Conservation (phyloP, 2,797 vertebrate genomes). For the Falco columbarius region DNA sequence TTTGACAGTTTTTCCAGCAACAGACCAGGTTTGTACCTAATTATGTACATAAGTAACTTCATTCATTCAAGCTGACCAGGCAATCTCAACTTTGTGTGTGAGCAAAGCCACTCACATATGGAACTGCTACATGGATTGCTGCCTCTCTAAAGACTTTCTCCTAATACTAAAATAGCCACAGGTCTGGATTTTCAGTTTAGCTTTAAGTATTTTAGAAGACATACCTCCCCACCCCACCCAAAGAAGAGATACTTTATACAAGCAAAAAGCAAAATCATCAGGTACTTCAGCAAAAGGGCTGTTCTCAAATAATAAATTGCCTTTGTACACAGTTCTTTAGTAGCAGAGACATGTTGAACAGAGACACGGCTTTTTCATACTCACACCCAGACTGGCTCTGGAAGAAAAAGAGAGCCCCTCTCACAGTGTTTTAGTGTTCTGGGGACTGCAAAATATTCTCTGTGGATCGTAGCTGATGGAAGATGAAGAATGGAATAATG, state of each 20-base stretch:
- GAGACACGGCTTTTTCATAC: background rate
- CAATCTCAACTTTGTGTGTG: background rate
- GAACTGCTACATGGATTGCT: background rate
- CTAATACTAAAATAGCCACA: background rate
- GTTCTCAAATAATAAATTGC: background rate
- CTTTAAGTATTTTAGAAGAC: background rate
- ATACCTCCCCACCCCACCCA: background rate
- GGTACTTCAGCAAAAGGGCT: background rate
- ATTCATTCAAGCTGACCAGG: background rate
- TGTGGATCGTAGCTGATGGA: background rate
- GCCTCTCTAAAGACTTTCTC: background rate
- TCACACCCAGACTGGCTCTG: background rate
- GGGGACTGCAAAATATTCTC: background rate
- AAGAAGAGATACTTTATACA: background rate
- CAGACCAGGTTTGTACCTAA: background rate
- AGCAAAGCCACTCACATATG: background rate
- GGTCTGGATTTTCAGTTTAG: background rate
- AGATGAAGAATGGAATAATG: background rate
- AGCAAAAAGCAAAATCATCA: background rate
- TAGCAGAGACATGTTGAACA: background rate
- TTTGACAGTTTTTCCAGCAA: constrained; percentile 13
- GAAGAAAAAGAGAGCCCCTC: background rate
- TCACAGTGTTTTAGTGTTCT: background rate
- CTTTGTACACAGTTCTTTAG: background rate
- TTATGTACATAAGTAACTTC: background rate